Base-by-base conservation (phyloP, 2,888 invertebrate species). In the Adineta ricciae region DNA sequence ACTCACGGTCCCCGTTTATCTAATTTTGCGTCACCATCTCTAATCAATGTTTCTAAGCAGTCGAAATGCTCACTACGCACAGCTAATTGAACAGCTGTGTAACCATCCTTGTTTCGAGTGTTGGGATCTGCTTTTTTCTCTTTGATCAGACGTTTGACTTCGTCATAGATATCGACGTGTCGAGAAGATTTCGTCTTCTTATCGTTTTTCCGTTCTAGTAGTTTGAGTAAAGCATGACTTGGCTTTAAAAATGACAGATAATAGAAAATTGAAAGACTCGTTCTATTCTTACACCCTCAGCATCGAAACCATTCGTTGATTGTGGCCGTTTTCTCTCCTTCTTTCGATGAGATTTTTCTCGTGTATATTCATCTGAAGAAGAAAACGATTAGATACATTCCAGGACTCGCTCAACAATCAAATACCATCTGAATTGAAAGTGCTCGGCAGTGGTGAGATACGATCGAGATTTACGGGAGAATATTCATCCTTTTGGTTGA, bases 81-180 rank as follows among this genome's bases (percentile, higher is more conserved):
- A 21, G 90, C 90, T 52, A 90, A 87, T 87, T 89, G 88, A 21
- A 91, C 87, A 36, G 88, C 88, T 46, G 90, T 88, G 9, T 89
- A 85, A 4, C 89, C 90, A 87, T 89, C 89, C 87, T 89, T 90
- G 86, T 89, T 90, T 9, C 87, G 86, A 86, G 88, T 88, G 86
- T 88, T 89, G 32, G 89, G 88, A 86, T 90, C 88, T 21, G 90
- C 90, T 49, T 85, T 83, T 86, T 90, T 90, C 88, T 90, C 90
- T 87, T 90, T 90, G 73, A 90, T 86, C 0, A 90, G 88, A 84
- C 88, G 88, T 85, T 90, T 88, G 7, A 90, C 87, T 86, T 89
- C 89, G 49, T 87, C 87, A 16, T 88, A 86, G 54, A 78, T 8
- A 41, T 78, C n/a, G 1, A 78, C 11, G 4, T 14, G 1, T 16